Base-by-base conservation (phyloP, 2,888 invertebrate genomes). In the Zele albiditarsus region DNA sequence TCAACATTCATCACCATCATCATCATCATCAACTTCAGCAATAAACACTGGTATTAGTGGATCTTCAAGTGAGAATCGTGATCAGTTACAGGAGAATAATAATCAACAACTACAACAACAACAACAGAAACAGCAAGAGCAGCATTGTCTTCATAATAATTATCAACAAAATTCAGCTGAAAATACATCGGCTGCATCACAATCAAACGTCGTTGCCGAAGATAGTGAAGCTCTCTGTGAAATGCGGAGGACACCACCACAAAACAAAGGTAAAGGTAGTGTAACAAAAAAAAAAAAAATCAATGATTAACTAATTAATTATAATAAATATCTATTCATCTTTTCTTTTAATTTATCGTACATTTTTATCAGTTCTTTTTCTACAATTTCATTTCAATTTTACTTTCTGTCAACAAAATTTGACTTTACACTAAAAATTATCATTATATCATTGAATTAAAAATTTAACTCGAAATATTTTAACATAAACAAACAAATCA, bases 181-280 rank as follows among this genome's bases (percentile, higher is more conserved):
- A 79, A 84, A 79, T 82, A 79, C 79, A 46, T 73, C 81, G 76
- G 79, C 81, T 80, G 80, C 80, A 78, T 58, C 27, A 76, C 82
- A 83, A 53, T 20, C 79, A 80, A 79, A 79, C 81, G 80, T n/a
- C n/a, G 81, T 82, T 76, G 81, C 81, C 77, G 86, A 85, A 79
- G 84, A 86, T 74, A 84, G 85, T 84, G 87, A 83, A 84, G 87
- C 86, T 85, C 84, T 85, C 87, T 89, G 88, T 90, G 91, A 91
- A 88, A 91, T 91, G 91, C 91, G 91, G 88, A 91, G 91, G 82
- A 91, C 91, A 89, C 91, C 91, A 88, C 91, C 91, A 86, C 90
- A 90, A 85, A 91, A 91, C 88, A 91, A 91, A 91, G 91, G 91
- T 91, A 86, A 86, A 88, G 86, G 28, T 12, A 31, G 0, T 49